Conservation (phyloP, 1,140 invertebrate genomes). For the Paralvinella palmiformis region DNA sequence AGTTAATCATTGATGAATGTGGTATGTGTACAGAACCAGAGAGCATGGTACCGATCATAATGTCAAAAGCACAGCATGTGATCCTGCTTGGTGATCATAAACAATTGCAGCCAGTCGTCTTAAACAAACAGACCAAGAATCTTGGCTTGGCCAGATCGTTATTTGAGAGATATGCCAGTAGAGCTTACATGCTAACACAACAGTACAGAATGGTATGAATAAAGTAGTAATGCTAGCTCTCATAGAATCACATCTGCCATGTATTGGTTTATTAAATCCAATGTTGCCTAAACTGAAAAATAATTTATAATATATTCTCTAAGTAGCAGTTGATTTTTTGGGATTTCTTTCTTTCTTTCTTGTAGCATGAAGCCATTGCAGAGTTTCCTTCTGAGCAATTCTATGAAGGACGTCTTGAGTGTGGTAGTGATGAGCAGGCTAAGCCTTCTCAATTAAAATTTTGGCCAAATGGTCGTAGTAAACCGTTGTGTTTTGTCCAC, state of each 20-base stretch:
- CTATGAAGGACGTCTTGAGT: conserved; percentile 22
- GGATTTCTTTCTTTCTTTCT: conserved; percentile 8
- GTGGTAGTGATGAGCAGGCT: background rate
- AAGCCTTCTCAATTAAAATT: background rate
- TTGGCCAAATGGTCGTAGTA: conserved; percentile 12
- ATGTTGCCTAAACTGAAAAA: background rate
- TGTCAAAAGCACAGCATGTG: conserved; percentile 29
- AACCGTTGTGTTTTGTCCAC: conserved; percentile 33
- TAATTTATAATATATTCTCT: background rate
- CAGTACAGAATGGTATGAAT: conserved; percentile 46
- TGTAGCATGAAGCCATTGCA: conserved; percentile 34
- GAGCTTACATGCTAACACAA: conserved; percentile 28
- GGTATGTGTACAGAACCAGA: conserved; percentile 44
- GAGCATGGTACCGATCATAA: conserved; percentile 33
- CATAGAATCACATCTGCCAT: background rate
- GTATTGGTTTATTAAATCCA: background rate
- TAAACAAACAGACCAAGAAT: conserved; percentile 26
- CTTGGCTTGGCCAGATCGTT: conserved; percentile 36
- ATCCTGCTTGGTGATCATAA: conserved; percentile 41
- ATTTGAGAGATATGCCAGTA: conserved; percentile 36
- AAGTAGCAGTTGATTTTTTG: conserved; percentile 1
- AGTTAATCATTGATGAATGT: conserved; percentile 47
- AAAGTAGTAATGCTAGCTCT: background rate
- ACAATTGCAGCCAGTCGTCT: conserved; percentile 35
- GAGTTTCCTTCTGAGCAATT: conserved; percentile 35